These are phyloP conservation scores for Nomada hirtipes DNA, from an alignment of 2,888 invertebrate species.

Conservation along the genomic window DNA sequence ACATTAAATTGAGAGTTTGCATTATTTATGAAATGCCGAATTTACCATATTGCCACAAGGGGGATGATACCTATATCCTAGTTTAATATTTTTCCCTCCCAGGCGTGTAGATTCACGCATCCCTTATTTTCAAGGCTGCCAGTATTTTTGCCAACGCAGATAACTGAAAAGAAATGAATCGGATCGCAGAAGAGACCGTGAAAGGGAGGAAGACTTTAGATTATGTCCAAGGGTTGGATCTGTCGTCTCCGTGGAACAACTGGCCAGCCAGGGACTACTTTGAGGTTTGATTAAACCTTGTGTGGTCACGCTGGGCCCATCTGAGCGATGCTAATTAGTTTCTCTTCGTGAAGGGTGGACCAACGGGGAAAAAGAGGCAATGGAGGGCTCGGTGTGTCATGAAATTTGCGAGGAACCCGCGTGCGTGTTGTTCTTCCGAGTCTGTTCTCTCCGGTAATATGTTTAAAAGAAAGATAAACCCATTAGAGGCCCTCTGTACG, in stretches of 20 bases:
- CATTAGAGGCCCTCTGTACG: slow-evolving; percentile 16
- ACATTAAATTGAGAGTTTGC: too few species aligned
- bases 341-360: slow-evolving; percentile 34
- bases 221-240: slow-evolving; percentile 17
- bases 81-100: not conserved
- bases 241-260: slow-evolving; percentile 35
- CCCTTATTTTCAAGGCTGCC: slow-evolving; percentile 12
- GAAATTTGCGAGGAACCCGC: slow-evolving; percentile 58
- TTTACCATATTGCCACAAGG: not conserved
- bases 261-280: slow-evolving; percentile 61
- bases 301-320: slow-evolving; percentile 42
- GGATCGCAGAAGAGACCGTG: too few species aligned
- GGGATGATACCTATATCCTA: not conserved
- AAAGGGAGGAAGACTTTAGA: slow-evolving; percentile 32
- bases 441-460: slow-evolving; percentile 18
- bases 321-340: slow-evolving; percentile 71
- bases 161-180: slow-evolving; percentile 13
- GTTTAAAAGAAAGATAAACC: slow-evolving; percentile 42
- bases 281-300: slow-evolving; percentile 73
- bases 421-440: slow-evolving; percentile 33
- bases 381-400: slow-evolving; percentile 41
- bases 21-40: not conserved
- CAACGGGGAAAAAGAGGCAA: slow-evolving; percentile 12
- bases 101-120: not conserved
- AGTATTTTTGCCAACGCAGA: slow-evolving; percentile 38